phyloP scores from a whole-genome alignment of 2,113 vertebrate species.

The Eclectus roratus region DNA sequence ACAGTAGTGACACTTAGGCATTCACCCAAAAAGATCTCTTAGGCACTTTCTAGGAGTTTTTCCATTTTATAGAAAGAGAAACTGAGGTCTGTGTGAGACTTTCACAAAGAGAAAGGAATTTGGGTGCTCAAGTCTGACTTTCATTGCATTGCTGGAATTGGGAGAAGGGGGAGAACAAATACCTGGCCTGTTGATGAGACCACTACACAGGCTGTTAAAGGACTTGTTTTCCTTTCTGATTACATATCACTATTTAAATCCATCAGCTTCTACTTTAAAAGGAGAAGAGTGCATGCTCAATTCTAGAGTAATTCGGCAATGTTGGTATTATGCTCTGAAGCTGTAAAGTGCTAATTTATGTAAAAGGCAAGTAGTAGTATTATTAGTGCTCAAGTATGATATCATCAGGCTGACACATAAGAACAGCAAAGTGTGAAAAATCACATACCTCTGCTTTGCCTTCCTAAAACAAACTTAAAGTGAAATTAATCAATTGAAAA shows the following conservation, averaged over 20 bases:
- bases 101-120: slow-evolving; percentile 10
- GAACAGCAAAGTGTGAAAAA: slow-evolving; percentile 43
- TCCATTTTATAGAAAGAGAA: not conserved
- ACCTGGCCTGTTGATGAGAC: slow-evolving; percentile 25
- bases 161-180: not conserved
- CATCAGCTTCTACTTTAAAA: slow-evolving; percentile 47
- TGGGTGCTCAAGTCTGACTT: not conserved
- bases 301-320: slow-evolving; percentile 58
- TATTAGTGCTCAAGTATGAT: slow-evolving; percentile 51
- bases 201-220: slow-evolving; percentile 22
- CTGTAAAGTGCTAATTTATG: slow-evolving; percentile 65
- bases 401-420: slow-evolving; percentile 34
- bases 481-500: slow-evolving; percentile 1
- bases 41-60: not conserved
- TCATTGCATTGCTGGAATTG: not conserved
- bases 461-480: slow-evolving; percentile 11
- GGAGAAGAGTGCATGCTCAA: slow-evolving; percentile 22
- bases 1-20: not conserved
- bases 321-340: slow-evolving; percentile 39
- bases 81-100: not conserved
- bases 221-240: slow-evolving; percentile 46
- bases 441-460: slow-evolving; percentile 1
- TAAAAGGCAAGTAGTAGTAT: slow-evolving; percentile 27
- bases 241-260: slow-evolving; percentile 30
- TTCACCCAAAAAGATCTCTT: not conserved